Evolutionary conservation across 2,797 vertebrate species (phyloP), one percentile per base, ranked within the genome.

Genomic region (Atherinosoma microstoma): DNA sequence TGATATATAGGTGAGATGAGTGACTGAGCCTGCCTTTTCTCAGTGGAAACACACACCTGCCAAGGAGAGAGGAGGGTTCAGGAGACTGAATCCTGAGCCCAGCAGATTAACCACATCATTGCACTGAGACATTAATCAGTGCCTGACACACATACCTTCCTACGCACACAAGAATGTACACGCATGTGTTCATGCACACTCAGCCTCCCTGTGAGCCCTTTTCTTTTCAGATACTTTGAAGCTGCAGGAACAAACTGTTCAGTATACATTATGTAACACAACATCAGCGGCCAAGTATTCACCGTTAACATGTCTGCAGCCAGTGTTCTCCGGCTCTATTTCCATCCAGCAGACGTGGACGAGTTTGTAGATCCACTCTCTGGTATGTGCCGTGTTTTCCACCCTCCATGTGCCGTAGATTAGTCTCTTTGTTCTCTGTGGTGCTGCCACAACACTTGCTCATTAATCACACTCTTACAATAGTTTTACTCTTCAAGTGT

Each of bases 401-500:
- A 74, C 67, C 72, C 80, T 88, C 84, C 87, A 91, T 93, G 87
- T 92, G 90, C 82, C 88, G 81, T 89, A 88, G 86, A 90, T 93
- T 91, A 91, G 83, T 57, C 30, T 76, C 89, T 92, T 92, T 91
- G 89, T 92, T 90, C 87, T 92, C 69, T 11, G 70, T 58, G 24
- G 67, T 70, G 74, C 89, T 86, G 85, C 90, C 88, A 92, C 87
- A 92, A 90, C 87, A 89, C 78, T 79, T 10, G 64, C 90, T 92
- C 82, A 86, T 93, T 94, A 91, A 92, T 92, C 91, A 93, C 89
- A 69, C 84, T 83, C 71, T 80, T 85, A 89, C 84, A 86, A 83
- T 78, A 78, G 75, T 79, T 72, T 51, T 45, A 13, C 76, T 82
- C 67, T 49, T 82, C 82, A 67, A 64, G 62, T 76, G 22, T 69